Base-by-base conservation (phyloP, 2,113 vertebrate species). In the Speoplatyrhinus poulsoni region DNA sequence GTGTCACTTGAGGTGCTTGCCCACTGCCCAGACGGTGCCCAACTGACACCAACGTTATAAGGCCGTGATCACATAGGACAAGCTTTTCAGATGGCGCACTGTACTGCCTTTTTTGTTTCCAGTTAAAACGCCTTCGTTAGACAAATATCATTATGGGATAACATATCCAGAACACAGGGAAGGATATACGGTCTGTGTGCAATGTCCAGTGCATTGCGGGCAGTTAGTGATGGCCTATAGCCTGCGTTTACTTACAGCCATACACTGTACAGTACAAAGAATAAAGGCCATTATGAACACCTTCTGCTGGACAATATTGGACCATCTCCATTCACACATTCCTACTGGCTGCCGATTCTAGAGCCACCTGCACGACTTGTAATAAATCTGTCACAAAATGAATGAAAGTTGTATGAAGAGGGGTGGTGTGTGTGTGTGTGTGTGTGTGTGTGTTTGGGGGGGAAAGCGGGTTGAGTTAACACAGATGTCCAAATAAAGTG, bases 401-500 rank as follows among this genome's bases (percentile, higher is more conserved):
- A 90, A 88, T 85, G 86, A 89, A 89, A 85, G 86, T 88, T 67
- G 41, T 62, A 60, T 33, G 47, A 32, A 46, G 53, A 52, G 50
- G 26, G 65, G 53, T 10, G 64, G 16, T 17, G 64, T 52, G 62
- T 68, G 62, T 53, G 53, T 48, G 33, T 46, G 70, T 11, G 16
- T 6, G 54, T n/a, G 54, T 3, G 59, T 50, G 65, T 49, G 71
- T 12, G 9, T 36, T 9, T 0, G 57, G 50, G 11, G 15, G 12
- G 59, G 52, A 26, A 26, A 26, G 26, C 26, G 1, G 60, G 17
- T 65, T 79, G 84, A 77, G 81, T 83, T 88, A 90, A 91, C 90
- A 86, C 91, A 92, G 92, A 94, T 92, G 91, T 93, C 91, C 92
- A 92, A 93, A 92, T 91, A 92, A 90, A 89, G 90, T 88, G 90